A percentile compares a stretch with the other conserved stretches of the same genome.
Conservation (phyloP, 2,113 vertebrate genomes). For the Chloroceryle aenea region DNA sequence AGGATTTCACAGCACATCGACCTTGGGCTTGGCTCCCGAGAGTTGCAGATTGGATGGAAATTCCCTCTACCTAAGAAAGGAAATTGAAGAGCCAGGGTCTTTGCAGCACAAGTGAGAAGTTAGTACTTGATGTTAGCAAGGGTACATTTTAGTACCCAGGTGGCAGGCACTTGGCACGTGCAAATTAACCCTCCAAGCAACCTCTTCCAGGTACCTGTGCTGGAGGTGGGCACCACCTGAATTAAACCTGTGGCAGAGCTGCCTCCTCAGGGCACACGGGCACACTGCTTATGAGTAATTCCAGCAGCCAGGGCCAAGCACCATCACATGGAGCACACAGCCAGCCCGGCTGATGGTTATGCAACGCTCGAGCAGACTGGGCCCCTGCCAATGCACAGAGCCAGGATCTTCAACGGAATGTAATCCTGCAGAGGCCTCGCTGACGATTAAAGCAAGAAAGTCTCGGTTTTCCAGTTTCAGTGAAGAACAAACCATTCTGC, state of each 20-base stretch:
- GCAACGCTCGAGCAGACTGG: background rate
- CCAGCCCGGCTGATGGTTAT: background rate
- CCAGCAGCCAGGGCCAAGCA: background rate
- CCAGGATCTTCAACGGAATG: background rate
- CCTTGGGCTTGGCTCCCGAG: background rate
- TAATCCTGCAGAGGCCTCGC: background rate
- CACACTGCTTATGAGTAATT: rapidly evolving
- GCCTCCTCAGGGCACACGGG: background rate
- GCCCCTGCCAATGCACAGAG: background rate
- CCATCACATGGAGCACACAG: rapidly evolving
- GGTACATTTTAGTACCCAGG: background rate
- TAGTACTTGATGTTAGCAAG: background rate
- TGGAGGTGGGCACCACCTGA: background rate
- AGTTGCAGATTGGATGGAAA: rapidly evolving
- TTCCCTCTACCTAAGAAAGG: background rate
- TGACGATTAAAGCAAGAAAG: background rate
- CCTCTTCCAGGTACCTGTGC: rapidly evolving
- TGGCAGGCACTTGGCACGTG: rapidly evolving
- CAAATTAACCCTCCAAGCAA: background rate
- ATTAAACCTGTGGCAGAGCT: background rate
- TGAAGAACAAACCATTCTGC: background rate
- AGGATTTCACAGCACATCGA: background rate
- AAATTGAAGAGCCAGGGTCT: background rate
- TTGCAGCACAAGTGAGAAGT: background rate
- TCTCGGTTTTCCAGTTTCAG: background rate